phyloP scores from a whole-genome alignment of 2,113 vertebrate species.

The Eleginops maclovinus region DNA sequence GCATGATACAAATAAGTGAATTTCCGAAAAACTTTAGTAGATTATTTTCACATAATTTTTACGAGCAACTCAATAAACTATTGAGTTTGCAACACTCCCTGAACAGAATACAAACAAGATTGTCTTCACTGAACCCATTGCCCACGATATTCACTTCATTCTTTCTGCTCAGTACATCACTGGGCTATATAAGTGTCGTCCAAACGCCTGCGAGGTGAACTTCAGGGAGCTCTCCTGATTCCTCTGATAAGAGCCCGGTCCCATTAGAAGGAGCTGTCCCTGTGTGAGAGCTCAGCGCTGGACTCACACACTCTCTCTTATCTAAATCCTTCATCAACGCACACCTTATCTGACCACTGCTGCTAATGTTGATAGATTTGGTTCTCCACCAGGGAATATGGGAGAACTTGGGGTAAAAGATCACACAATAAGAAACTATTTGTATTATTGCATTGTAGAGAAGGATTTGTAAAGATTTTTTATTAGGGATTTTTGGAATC shows the following conservation, averaged over 20 bases:
- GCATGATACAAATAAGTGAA: background rate
- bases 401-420: conserved; percentile 45
- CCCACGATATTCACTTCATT: background rate
- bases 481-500: background rate
- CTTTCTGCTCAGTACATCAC: conserved; percentile 37
- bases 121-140: background rate
- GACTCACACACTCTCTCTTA: conserved; percentile 76
- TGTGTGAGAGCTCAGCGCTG: conserved; percentile 45
- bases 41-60: background rate
- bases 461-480: background rate
- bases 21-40: background rate
- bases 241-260: conserved; percentile 71
- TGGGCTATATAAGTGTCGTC: conserved; percentile 42
- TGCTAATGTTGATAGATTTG: conserved; percentile 72
- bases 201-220: conserved; percentile 65
- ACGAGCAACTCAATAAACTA: background rate
- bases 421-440: conserved; percentile 21
- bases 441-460: conserved; percentile 1
- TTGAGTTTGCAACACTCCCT: conserved; percentile 1
- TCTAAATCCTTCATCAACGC: conserved; percentile 79
- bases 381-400: conserved; percentile 46
- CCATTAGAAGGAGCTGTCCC: conserved; percentile 64
- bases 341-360: conserved; percentile 71
- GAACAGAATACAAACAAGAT: background rate
- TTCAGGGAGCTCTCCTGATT: conserved; percentile 78